Percentiles rank a stretch among this genome's conserved stretches.
Evolutionary conservation across 2,888 invertebrate species (phyloP).

Genomic region (Idaea aversata): DNA sequence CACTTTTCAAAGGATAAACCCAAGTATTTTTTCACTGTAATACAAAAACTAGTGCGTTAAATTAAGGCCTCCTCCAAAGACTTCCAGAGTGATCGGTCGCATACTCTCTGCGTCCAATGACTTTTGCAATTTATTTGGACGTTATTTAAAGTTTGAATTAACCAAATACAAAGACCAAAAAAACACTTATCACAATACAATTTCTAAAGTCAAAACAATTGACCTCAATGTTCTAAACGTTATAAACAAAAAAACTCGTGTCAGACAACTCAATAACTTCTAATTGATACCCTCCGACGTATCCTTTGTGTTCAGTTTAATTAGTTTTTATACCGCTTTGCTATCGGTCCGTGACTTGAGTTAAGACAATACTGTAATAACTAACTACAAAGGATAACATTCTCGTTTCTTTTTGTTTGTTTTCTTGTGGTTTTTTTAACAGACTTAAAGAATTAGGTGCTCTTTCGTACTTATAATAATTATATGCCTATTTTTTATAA

Average conservation of each 20-base stretch:
- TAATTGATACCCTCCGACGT: slow-evolving; percentile 27
- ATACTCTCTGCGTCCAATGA: too few species aligned
- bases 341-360: slow-evolving; percentile 26
- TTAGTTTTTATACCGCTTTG: slow-evolving; percentile 43
- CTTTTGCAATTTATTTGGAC: neutral
- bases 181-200: neutral
- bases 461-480: neutral
- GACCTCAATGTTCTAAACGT: neutral
- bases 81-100: neutral
- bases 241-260: neutral
- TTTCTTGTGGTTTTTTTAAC: neutral
- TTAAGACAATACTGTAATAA: slow-evolving; percentile 23
- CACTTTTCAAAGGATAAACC: neutral
- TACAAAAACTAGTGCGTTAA: neutral
- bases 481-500: too few species aligned
- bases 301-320: slow-evolving; percentile 46
- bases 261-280: slow-evolving; percentile 30
- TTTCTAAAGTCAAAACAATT: slow-evolving; percentile 1
- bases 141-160: neutral
- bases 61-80: neutral
- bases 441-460: neutral
- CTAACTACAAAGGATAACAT: slow-evolving; percentile 9
- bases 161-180: neutral
- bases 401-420: neutral
- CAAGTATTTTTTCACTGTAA: neutral